Evolutionary conservation across 1,140 invertebrate genomes (phyloP).

Genomic region (Glossosoma conforme): DNA sequence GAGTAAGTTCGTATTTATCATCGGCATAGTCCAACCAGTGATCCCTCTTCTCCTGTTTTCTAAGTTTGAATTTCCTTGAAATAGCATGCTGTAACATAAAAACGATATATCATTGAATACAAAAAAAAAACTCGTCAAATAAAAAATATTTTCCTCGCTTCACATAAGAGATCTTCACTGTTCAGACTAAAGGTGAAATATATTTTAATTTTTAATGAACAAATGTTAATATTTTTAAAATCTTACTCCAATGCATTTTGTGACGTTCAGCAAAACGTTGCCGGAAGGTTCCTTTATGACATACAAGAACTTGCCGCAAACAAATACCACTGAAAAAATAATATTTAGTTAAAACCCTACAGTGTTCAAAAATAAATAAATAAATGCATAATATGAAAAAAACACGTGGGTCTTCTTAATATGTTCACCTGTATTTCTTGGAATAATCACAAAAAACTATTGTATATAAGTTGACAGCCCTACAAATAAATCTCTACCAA

Average conservation of each 20-base stretch:
- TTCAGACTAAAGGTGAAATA: neutral
- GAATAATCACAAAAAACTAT: no score
- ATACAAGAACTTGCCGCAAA: slow-evolving; percentile 72
- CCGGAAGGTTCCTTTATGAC: slow-evolving; percentile 72
- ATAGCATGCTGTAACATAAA: slow-evolving; percentile 44
- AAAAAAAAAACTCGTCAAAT: slow-evolving; percentile 3
- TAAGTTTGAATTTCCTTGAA: slow-evolving; percentile 42
- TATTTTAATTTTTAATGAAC: neutral
- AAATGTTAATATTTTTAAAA: no score
- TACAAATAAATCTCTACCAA: no score
- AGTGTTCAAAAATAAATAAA: no score
- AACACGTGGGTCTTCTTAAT: no score
- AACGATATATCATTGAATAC: no score
- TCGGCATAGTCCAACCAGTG: slow-evolving; percentile 83
- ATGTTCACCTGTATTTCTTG: no score
- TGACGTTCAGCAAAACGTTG: slow-evolving; percentile 75
- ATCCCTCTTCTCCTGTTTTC: slow-evolving; percentile 48
- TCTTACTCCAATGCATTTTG: slow-evolving; percentile 76
- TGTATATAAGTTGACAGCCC: no score
- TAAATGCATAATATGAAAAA: no score
- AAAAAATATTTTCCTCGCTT: neutral
- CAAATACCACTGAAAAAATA: slow-evolving; percentile 71
- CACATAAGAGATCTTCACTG: neutral
- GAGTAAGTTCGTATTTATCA: slow-evolving; percentile 57
- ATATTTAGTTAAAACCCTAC: no score